A percentile compares a stretch with the other conserved stretches of the same genome.
These are phyloP conservation scores for Trogon surrucura DNA, from an alignment of 2,113 vertebrate species.

Conservation along the genomic window DNA sequence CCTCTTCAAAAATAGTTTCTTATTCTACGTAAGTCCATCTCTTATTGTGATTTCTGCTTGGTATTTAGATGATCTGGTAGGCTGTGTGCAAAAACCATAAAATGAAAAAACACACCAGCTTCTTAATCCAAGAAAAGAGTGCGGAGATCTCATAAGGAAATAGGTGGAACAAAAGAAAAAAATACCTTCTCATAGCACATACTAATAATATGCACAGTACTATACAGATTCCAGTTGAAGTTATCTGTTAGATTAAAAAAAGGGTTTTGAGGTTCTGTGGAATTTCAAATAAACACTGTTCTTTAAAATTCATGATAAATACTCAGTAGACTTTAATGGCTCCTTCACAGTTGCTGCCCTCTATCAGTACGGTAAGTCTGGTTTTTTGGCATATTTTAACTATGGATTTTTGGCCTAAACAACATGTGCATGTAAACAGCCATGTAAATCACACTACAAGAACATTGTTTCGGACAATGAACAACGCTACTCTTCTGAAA, in stretches of 20 bases:
- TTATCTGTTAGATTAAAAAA: slow-evolving; percentile 10
- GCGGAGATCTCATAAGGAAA: background rate
- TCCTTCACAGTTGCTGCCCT: slow-evolving; percentile 41
- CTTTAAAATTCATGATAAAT: slow-evolving; percentile 41
- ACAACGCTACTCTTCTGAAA: background rate
- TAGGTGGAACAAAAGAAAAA: background rate
- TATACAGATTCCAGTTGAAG: background rate
- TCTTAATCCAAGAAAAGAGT: background rate
- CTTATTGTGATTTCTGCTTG: background rate
- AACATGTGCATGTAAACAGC: background rate
- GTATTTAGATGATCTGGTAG: background rate
- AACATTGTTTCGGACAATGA: background rate
- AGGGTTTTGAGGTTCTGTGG: background rate
- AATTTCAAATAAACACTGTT: slow-evolving; percentile 46
- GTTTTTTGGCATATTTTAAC: slow-evolving; percentile 3
- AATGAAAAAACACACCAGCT: background rate
- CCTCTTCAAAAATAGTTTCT: background rate
- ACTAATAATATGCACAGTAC: background rate
- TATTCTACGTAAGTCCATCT: background rate
- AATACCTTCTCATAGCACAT: background rate
- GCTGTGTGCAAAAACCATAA: background rate
- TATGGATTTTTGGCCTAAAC: slow-evolving; percentile 21
- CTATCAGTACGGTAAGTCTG: slow-evolving; percentile 8
- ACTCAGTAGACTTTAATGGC: slow-evolving; percentile 7
- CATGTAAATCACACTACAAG: background rate